Base-by-base conservation (phyloP, 2,797 vertebrate genomes). In the Arctocebus calabarensis region DNA sequence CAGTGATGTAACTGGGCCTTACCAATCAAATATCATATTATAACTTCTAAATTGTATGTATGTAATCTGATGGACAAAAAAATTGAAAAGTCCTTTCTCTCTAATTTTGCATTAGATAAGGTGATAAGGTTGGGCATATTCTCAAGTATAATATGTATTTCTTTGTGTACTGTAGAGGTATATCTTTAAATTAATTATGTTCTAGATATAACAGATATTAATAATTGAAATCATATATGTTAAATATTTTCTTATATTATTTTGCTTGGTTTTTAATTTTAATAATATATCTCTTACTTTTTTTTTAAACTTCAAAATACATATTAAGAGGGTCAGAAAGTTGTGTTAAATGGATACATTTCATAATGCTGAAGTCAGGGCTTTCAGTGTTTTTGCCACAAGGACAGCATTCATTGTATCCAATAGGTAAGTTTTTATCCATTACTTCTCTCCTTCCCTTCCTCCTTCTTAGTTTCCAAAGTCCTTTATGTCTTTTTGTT, bases 121-220 rank as follows among this genome's bases (percentile, higher is more conserved):
- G 66, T 37, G 45, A 23, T 78, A 68, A 90, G 10, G 2, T 84
- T 55, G n/a, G 40, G 40, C 40, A 40, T 40, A 40, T n/a, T 89
- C 43, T 43, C 34, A 70, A 40, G 40, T 17, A 70, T 71, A 32
- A 66, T 48, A 4, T 85, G 22, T 81, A 27, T 82, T 84, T 84
- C 62, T 77, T 45, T 77, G 43, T 57, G 45, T 64, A 8, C 25
- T 62, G 13, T 62, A 71, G 2, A 16, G 9, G n/a, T 73, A 59
- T 90, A 78, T 70, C 68, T 92, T 94, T 92, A 68, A 90, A 78
- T 43, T 73, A 14, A 34, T 92, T 34, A 64, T 52, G 68, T 89
- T 83, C n/a, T 61, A 88, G 32, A 83, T 68, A 32, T 57, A 84
- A 59, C 0, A 82, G 10, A 59, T 64, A 85, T 70, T 79, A 77